phyloP scores from a whole-genome alignment of 1,140 invertebrate species.

The Conus ventricosus region DNA sequence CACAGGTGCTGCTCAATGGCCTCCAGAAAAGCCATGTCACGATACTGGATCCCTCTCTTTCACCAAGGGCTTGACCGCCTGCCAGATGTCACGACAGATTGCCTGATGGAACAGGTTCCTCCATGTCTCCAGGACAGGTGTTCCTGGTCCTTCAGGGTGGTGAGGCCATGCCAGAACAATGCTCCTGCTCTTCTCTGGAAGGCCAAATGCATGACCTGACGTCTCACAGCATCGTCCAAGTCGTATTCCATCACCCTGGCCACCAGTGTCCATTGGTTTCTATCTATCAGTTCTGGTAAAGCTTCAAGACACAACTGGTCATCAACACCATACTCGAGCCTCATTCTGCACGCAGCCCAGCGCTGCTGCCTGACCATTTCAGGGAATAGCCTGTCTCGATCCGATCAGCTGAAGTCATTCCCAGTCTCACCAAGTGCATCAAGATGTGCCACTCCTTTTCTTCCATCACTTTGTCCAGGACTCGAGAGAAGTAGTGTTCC shows the following conservation, averaged over 20 bases:
- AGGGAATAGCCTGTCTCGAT: not conserved
- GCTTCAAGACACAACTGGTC: not conserved
- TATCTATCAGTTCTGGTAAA: not conserved
- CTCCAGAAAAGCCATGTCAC: conserved; percentile 5
- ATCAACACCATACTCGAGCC: not conserved
- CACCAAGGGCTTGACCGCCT: not conserved
- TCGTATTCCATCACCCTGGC: not conserved
- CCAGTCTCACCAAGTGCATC: not conserved
- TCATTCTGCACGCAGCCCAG: not conserved
- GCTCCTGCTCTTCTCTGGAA: not conserved
- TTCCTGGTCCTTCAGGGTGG: not conserved
- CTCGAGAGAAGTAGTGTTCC: not conserved
- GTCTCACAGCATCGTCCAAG: not conserved
- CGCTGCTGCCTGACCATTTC: not conserved
- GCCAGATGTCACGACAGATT: not conserved
- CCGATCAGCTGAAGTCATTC: not conserved
- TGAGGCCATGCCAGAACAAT: not conserved
- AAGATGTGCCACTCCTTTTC: not conserved
- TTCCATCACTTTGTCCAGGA: not conserved
- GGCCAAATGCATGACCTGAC: not conserved
- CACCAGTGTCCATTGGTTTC: not conserved
- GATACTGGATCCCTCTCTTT: not conserved
- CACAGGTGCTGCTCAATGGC: not conserved
- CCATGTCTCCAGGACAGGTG: not conserved
- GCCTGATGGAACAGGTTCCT: not conserved